Conservation (phyloP, 2,113 vertebrate genomes). For the Madoqua kirkii region DNA sequence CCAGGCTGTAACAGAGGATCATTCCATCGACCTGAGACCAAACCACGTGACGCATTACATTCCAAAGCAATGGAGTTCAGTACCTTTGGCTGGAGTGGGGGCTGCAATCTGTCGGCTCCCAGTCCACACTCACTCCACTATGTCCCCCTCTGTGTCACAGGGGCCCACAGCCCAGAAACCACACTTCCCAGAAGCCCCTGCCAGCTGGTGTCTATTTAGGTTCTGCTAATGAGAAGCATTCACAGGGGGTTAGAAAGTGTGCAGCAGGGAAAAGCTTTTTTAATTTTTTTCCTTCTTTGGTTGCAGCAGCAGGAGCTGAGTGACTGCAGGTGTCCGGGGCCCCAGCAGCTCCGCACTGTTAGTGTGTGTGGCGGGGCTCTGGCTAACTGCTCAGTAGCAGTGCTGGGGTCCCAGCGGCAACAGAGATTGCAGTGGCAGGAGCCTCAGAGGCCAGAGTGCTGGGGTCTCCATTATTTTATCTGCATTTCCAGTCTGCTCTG, state of each 20-base stretch:
- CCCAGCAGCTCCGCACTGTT: neutral
- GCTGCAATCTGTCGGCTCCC: neutral
- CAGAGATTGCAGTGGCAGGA: neutral
- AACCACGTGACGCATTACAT: neutral
- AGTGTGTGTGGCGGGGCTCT: neutral
- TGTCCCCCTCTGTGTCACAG: neutral
- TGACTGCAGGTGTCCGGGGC: neutral
- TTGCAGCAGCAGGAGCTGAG: neutral
- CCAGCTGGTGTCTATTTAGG: constrained; percentile 1
- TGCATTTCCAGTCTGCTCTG: neutral
- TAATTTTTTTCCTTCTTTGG: neutral
- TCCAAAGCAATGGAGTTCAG: neutral
- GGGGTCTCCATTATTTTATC: neutral
- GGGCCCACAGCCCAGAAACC: neutral
- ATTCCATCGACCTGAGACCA: neutral
- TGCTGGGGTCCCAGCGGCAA: neutral
- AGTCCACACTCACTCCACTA: neutral
- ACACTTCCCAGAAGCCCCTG: constrained; percentile 43
- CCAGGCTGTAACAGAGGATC: neutral
- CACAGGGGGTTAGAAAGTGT: neutral
- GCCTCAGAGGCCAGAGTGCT: neutral
- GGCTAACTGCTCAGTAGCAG: neutral
- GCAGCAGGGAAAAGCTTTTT: neutral
- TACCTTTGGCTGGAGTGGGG: neutral
- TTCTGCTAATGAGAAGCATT: constrained; percentile 33